Percentiles rank a stretch among this genome's conserved stretches.
phyloP scores from a whole-genome alignment of 2,797 vertebrate genomes.

The Allobates femoralis region DNA sequence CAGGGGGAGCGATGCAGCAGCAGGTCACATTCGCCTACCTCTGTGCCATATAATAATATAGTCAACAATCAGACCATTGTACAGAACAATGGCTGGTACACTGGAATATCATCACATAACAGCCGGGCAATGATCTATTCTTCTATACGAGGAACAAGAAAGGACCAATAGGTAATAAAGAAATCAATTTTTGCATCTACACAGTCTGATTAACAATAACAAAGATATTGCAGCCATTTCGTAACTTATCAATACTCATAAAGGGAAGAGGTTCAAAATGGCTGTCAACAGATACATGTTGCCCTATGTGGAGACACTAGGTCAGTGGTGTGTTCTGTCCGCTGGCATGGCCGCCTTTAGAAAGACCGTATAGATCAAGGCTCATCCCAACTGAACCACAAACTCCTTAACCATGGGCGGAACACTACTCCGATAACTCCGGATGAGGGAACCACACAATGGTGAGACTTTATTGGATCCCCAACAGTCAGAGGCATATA shows the following conservation, averaged over 20 bases:
- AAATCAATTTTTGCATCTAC: neutral
- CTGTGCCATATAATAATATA: neutral
- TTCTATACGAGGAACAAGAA: conserved; percentile 4
- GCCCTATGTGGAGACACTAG: no score
- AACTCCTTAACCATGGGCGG: no score
- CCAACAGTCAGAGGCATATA: no score
- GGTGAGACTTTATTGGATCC: no score
- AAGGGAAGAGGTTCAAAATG: neutral
- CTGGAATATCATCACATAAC: neutral
- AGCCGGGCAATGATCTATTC: neutral
- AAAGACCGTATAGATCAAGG: no score
- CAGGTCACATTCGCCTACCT: neutral
- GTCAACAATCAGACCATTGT: conserved; percentile 41
- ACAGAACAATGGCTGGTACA: neutral
- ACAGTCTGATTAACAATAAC: neutral
- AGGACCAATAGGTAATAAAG: neutral
- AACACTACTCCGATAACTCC: no score
- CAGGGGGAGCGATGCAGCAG: conserved; percentile 6
- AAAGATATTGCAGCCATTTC: neutral
- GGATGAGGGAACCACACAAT: no score
- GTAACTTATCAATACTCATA: neutral
- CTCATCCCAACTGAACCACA: no score
- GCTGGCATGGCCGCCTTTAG: no score
- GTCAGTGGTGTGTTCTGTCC: no score
- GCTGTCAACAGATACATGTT: no score